Evolutionary conservation across 1,140 invertebrate species (phyloP).

Genomic region (Triops cancriformis): DNA sequence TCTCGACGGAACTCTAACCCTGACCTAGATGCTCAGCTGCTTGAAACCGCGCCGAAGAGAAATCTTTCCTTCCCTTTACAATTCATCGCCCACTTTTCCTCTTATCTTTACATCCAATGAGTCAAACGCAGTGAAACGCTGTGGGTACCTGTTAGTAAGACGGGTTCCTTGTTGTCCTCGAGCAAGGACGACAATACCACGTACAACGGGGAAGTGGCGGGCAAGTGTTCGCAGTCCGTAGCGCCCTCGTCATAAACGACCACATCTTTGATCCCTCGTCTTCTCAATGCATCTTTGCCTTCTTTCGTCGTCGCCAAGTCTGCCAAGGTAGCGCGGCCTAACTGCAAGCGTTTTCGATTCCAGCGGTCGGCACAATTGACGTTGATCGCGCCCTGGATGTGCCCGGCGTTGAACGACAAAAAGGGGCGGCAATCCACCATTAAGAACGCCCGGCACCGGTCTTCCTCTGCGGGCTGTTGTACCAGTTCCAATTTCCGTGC

Average conservation of each 20-base stretch:
- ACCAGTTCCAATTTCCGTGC: slow-evolving; percentile 32
- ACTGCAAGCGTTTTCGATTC: slow-evolving; percentile 57
- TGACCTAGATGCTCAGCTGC: background rate
- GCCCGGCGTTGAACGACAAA: slow-evolving; percentile 59
- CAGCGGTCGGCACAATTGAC: slow-evolving; percentile 66
- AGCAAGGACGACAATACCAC: slow-evolving; percentile 57
- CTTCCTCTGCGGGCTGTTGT: slow-evolving; percentile 34
- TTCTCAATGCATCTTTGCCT: slow-evolving; percentile 52
- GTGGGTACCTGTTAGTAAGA: slow-evolving; percentile 56
- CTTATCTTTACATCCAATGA: slow-evolving; percentile 15
- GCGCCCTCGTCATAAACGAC: slow-evolving; percentile 61
- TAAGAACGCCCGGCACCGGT: slow-evolving; percentile 39
- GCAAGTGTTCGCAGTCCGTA: slow-evolving; percentile 50
- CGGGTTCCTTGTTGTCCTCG: slow-evolving; percentile 59
- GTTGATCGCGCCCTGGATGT: slow-evolving; percentile 63
- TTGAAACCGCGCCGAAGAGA: background rate
- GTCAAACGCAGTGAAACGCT: background rate
- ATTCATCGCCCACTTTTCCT: background rate
- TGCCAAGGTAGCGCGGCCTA: slow-evolving; percentile 54
- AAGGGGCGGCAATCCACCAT: slow-evolving; percentile 64
- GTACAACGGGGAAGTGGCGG: slow-evolving; percentile 50
- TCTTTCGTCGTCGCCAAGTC: slow-evolving; percentile 55
- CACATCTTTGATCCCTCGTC: slow-evolving; percentile 48
- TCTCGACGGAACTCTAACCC: background rate
- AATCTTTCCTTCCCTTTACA: background rate